Percentiles rank a stretch among this genome's conserved stretches.
Evolutionary conservation across 2,113 vertebrate genomes (phyloP).

Genomic region (Eulemur rufifrons): DNA sequence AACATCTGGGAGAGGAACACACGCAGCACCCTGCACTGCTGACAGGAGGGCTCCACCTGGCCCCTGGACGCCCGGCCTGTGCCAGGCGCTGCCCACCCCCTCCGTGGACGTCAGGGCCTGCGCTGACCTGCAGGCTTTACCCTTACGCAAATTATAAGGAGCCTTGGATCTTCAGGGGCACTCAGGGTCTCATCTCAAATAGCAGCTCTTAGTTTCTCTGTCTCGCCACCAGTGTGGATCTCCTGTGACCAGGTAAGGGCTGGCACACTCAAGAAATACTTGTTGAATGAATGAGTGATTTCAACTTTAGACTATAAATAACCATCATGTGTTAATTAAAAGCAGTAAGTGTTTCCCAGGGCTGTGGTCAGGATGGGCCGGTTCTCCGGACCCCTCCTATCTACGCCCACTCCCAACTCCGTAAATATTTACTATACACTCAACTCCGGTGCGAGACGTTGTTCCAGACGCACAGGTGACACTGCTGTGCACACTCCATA

Average conservation of each 20-base stretch:
- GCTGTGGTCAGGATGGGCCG: not conserved
- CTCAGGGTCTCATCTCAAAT: rapidly evolving
- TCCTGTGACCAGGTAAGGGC: not conserved
- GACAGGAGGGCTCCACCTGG: no score
- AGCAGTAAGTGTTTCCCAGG: not conserved
- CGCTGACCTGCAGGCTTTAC: rapidly evolving
- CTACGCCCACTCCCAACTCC: not conserved
- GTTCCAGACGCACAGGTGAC: rapidly evolving
- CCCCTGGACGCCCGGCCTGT: rapidly evolving
- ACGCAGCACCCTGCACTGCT: rapidly evolving
- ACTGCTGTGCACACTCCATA: rapidly evolving
- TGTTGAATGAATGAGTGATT: not conserved
- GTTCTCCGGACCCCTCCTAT: not conserved
- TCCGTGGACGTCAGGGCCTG: no score
- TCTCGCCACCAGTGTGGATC: not conserved
- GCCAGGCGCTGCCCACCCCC: rapidly evolving
- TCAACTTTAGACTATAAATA: not conserved
- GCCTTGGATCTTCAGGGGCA: rapidly evolving
- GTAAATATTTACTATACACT: rapidly evolving
- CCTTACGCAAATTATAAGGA: not conserved
- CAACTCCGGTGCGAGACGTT: rapidly evolving
- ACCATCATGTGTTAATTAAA: not conserved
- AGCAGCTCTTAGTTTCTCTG: not conserved
- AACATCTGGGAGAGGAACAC: rapidly evolving
- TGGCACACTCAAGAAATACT: not conserved